Conservation (phyloP, 1,140 invertebrate species). For the Rhizoglyphus robini region DNA sequence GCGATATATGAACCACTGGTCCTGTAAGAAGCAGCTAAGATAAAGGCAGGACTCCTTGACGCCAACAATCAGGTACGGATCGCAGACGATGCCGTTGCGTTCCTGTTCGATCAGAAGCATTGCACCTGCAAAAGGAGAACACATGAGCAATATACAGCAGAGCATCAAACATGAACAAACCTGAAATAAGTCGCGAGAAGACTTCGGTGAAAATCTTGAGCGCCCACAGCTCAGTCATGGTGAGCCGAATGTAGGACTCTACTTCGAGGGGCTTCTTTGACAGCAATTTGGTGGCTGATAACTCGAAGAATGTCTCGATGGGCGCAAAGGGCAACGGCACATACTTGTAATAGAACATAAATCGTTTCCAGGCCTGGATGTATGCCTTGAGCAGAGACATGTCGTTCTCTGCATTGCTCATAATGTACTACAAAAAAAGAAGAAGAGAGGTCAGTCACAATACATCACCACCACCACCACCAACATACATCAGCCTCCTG, state of each 20-base stretch:
- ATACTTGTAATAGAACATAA: constrained; percentile 94
- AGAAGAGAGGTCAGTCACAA: no score
- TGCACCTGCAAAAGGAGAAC: no score
- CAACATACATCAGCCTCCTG: constrained; percentile 1
- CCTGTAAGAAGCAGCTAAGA: constrained; percentile 80
- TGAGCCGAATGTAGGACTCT: constrained; percentile 28
- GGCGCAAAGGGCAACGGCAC: constrained; percentile 88
- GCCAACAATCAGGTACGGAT: constrained; percentile 91
- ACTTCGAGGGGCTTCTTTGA: not conserved
- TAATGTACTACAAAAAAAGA: constrained; percentile 31
- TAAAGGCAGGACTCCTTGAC: constrained; percentile 92
- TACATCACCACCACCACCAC: not conserved
- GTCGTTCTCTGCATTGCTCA: constrained; percentile 73
- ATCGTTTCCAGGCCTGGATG: constrained; percentile 91
- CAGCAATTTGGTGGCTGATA: constrained; percentile 50
- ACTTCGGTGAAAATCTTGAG: constrained; percentile 91
- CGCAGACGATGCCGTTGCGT: constrained; percentile 90
- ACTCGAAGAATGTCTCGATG: no score
- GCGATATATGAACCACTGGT: constrained; percentile 86
- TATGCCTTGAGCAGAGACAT: constrained; percentile 88
- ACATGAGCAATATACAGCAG: no score
- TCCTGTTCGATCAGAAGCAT: constrained; percentile 94
- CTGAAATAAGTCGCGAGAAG: constrained; percentile 74
- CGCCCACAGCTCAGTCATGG: constrained; percentile 98
- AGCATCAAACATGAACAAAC: no score